Conservation (phyloP, 2,113 vertebrate species). For the Oreochromis tanganicae region DNA sequence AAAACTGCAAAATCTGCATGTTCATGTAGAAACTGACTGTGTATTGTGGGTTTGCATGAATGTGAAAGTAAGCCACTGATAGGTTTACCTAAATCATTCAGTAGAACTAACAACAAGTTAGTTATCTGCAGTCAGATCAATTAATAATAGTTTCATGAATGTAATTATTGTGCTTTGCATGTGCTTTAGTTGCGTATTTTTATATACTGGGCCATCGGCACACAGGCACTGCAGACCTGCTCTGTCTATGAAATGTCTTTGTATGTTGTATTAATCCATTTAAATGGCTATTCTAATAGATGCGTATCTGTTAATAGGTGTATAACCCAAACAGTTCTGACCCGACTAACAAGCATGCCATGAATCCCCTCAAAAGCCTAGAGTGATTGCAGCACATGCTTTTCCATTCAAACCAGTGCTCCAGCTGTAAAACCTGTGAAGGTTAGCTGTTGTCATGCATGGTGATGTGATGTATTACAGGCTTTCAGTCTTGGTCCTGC, state of each 20-base stretch:
- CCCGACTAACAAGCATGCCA: not conserved
- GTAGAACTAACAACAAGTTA: not conserved
- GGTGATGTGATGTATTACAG: constrained; percentile 24
- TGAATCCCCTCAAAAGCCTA: not conserved
- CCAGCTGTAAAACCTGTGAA: not conserved
- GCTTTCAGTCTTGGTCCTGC: constrained; percentile 9
- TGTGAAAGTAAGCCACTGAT: not conserved
- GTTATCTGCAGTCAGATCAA: not conserved
- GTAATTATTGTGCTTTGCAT: not conserved
- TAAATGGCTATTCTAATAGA: not conserved
- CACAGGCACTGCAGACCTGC: not conserved
- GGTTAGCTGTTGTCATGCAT: constrained; percentile 12
- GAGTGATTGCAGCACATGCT: not conserved
- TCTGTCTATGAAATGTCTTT: not conserved
- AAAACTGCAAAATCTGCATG: not conserved
- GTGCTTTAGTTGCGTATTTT: not conserved
- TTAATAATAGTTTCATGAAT: not conserved
- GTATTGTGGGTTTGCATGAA: not conserved
- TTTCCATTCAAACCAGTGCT: not conserved
- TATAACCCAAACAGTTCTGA: not conserved
- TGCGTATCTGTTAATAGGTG: not conserved
- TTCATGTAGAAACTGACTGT: not conserved
- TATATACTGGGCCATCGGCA: not conserved
- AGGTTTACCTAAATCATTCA: not conserved
- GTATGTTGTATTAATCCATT: not conserved